Base-by-base conservation (phyloP, 2,888 invertebrate species). In the Sarcophaga carnaria region DNA sequence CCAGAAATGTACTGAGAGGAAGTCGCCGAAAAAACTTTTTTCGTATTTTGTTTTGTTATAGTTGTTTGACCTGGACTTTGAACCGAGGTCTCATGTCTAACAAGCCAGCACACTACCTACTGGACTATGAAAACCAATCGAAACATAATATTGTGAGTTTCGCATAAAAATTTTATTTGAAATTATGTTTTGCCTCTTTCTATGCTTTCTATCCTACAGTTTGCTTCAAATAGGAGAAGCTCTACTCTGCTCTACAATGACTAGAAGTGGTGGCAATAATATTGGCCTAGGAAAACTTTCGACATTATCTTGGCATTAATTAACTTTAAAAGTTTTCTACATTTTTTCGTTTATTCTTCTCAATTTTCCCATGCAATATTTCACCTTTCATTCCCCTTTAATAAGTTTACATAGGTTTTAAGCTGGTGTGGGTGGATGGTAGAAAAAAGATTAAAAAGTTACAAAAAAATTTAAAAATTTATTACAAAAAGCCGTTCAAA, bases 291-390 rank as follows among this genome's bases (percentile, higher is more conserved):
- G 12, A 76, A 83, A 86, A 77, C 62, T 83, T 74, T 83, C 49
- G 63, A 22, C 25, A 83, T 78, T 74, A 86, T 80, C 80, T 74
- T 80, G 77, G 74, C 86, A 83, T 80, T 86, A 86, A 86, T 86
- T 86, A 86, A 80, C 83, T 83, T 80, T 83, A 17, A 5, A 77
- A 83, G 72, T 86, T 80, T 77, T 77, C 14, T 25, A 54, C 67
- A 20, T 70, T 76, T 74, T 78, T 67, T 62, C n/a, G 14, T 62
- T 37, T 37, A 10, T 37, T 2, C 17, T 47, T 49, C 59, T 69
- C 27, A 45, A 27, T 66, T 59, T 25, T 20, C 75, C 27, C 27
- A 27, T 37, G 37, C 10, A 37, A 37, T 37, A 37, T 37, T 37
- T 37, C 37, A 37, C 37, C 37, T 37, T 37, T 37, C 37, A 37